Percentiles rank a stretch among this genome's conserved stretches.
phyloP scores from a whole-genome alignment of 2,113 vertebrate genomes.

The Brachypodius melanocephalos region DNA sequence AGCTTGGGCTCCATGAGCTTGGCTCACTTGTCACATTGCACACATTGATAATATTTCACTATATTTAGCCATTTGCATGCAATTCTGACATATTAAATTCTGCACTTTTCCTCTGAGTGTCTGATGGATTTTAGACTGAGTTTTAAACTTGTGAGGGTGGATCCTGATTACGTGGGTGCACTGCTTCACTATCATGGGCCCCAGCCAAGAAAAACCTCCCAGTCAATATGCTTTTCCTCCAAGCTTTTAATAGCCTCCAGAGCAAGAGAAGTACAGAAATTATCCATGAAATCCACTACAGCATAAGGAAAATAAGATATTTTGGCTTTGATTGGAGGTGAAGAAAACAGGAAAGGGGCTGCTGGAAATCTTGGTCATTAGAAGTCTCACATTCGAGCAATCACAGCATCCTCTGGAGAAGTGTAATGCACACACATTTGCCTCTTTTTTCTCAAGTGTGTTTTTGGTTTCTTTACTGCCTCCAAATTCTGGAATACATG shows the following conservation, averaged over 20 bases:
- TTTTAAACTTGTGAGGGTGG: not conserved
- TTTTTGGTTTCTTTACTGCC: not conserved
- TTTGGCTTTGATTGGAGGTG: not conserved
- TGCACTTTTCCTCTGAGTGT: not conserved
- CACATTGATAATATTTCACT: not conserved
- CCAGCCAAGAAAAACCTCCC: not conserved
- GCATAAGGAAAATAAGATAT: not conserved
- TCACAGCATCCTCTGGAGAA: not conserved
- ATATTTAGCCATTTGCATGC: not conserved
- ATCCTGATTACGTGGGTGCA: not conserved
- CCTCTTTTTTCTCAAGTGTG: not conserved
- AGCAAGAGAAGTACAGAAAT: slow-evolving; percentile 3
- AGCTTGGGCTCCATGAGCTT: rapidly evolving
- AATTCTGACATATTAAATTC: not conserved
- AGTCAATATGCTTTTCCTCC: not conserved
- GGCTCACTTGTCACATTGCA: not conserved
- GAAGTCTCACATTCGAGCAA: not conserved
- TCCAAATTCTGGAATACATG: not conserved
- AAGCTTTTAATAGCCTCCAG: not conserved
- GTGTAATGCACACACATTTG: not conserved
- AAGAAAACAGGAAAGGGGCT: slow-evolving; percentile 1
- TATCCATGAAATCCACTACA: not conserved
- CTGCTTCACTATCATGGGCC: not conserved
- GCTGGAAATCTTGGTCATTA: not conserved
- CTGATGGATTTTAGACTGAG: not conserved